These are phyloP conservation scores for Eupithecia tripunctaria DNA, from an alignment of 2,888 invertebrate genomes.

Conservation along the genomic window DNA sequence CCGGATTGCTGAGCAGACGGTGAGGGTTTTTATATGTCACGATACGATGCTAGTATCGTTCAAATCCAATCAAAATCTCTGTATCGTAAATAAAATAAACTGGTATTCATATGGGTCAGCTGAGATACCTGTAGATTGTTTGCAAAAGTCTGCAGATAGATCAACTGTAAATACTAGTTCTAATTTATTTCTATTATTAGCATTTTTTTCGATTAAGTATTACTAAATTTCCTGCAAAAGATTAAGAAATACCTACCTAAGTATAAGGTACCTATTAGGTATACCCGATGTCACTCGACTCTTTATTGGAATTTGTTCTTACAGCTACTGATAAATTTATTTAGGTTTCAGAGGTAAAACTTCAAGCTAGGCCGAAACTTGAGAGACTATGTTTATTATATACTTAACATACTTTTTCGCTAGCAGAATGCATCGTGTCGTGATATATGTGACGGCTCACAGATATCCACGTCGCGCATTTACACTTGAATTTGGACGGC, in stretches of 20 bases:
- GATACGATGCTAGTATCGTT: background rate
- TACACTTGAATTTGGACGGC: constrained; percentile 34
- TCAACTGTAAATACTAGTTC: too few relatives aligned
- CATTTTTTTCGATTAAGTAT: too few relatives aligned
- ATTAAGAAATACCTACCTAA: background rate
- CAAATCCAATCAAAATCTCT: too few relatives aligned
- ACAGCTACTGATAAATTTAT: background rate
- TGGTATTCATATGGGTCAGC: too few relatives aligned
- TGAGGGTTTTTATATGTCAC: constrained; percentile 37
- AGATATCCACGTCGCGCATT: constrained; percentile 28
- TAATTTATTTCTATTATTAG: too few relatives aligned
- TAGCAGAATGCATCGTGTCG: background rate
- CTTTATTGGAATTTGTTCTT: background rate
- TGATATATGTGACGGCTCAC: background rate
- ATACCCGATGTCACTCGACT: background rate
- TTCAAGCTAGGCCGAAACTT: background rate
- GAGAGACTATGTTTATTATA: background rate
- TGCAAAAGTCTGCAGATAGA: too few relatives aligned
- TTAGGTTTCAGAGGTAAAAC: background rate
- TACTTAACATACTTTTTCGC: background rate
- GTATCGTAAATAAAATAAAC: too few relatives aligned
- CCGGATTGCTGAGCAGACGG: constrained; percentile 75
- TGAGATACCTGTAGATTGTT: too few relatives aligned
- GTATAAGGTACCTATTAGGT: too few relatives aligned
- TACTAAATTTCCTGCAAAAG: background rate